Conservation (phyloP, 2,113 vertebrate genomes). For the Tichodroma muraria region DNA sequence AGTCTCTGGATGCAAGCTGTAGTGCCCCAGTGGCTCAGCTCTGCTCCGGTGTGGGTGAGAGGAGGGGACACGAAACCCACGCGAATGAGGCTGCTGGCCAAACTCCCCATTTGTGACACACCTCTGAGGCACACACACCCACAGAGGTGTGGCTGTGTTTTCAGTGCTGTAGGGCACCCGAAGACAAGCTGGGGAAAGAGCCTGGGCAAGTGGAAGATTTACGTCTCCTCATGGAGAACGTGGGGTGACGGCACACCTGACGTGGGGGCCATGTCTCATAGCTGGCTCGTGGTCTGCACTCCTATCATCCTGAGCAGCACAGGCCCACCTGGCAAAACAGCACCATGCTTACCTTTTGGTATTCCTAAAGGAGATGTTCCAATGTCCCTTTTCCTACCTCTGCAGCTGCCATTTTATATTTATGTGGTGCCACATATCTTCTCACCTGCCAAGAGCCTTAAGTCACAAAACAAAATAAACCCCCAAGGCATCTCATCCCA, state of each 20-base stretch:
- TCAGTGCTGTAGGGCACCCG: background rate
- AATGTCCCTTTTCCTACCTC: background rate
- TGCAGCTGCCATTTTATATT: background rate
- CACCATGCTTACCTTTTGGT: background rate
- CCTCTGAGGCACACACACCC: rapidly evolving
- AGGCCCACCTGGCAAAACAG: background rate
- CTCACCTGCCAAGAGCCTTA: background rate
- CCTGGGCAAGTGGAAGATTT: background rate
- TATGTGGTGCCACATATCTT: background rate
- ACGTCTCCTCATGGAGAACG: rapidly evolving
- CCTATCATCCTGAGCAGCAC: background rate
- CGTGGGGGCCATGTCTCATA: rapidly evolving
- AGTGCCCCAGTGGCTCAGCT: background rate
- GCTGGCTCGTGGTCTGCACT: rapidly evolving
- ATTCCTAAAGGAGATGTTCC: background rate
- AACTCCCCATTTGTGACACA: background rate
- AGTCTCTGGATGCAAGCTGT: rapidly evolving
- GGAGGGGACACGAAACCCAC: rapidly evolving
- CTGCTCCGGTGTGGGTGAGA: rapidly evolving
- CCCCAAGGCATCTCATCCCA: background rate
- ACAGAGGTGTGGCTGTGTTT: background rate
- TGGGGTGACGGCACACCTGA: background rate
- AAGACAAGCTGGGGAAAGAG: background rate
- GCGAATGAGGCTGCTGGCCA: background rate
- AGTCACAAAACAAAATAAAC: background rate